Evolutionary conservation across 2,113 vertebrate species (phyloP), one percentile per base, ranked within the genome.

Genomic region (Myxocyprinus asiaticus): DNA sequence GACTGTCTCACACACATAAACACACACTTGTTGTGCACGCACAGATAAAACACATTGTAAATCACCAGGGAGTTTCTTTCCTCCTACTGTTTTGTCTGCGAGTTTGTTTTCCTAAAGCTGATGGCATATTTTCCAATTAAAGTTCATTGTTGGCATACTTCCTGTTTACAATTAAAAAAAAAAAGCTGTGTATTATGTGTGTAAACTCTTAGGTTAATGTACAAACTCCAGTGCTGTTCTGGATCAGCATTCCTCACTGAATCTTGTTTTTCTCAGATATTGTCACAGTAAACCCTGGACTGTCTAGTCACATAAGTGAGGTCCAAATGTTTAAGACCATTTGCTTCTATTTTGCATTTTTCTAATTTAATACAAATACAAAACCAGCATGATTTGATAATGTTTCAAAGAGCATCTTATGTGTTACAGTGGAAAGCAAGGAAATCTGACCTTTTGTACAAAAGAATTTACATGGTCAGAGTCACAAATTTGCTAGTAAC

Each of bases 181-280:
- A 61, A 5, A 4, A 63, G 47, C 33, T 47, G 10, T 63, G 44
- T 45, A 22, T 50, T 14, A 72, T 15, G 43, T 58, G 55, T 22
- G 43, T 56, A 59, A 59, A 61, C 58, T 42, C 43, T 12, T 72
- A 42, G 17, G 70, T 72, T 72, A 72, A 61, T 72, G 9, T 72
- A 45, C 55, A 47, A 72, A 72, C 43, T 47, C 0, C 55, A 7
- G 55, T 58, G n/a, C n/a, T 15, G 67, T 22, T 51, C 51, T 51
- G 67, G 22, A 33, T 33, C 22, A 33, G 22, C 22, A 3, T 33
- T 33, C 22, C 22, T 51, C 48, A 50, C 5, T 8, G 10, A 68
- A 15, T 51, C 22, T 67, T 0, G 0, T 47, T 48, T 68, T 68
- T 17, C 17, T 33, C 10, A 33, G 22, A 33, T 33, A 33, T 33